Evolutionary conservation across 2,888 invertebrate species (phyloP).

Genomic region (Dendrolimus pini): DNA sequence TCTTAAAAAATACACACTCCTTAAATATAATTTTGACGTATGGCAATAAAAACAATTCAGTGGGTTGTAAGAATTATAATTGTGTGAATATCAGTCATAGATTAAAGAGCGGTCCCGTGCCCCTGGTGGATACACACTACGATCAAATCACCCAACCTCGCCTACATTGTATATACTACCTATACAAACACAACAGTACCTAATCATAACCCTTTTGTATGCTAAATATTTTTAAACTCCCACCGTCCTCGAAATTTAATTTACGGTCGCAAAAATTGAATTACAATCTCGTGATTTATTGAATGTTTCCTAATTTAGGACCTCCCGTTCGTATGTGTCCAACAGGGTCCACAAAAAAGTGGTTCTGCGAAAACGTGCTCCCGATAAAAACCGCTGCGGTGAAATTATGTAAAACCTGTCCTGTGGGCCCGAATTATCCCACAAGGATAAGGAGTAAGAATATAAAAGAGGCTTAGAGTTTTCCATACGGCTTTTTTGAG

Average conservation of each 20-base stretch:
- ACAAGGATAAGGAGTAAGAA: constrained; percentile 70
- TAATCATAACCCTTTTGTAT: constrained; percentile 54
- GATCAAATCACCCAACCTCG: too few species aligned
- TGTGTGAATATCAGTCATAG: too few species aligned
- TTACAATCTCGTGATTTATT: constrained; percentile 56
- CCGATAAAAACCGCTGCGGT: constrained; percentile 55
- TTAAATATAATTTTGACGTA: too few species aligned
- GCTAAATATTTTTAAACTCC: constrained; percentile 63
- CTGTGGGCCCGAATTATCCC: constrained; percentile 71
- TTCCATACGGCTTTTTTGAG: constrained; percentile 64
- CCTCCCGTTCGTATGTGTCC: constrained; percentile 39
- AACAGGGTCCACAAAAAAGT: constrained; percentile 42
- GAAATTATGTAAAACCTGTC: constrained; percentile 73
- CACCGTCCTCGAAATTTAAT: constrained; percentile 58
- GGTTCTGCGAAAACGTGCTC: constrained; percentile 32
- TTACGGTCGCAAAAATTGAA: constrained; percentile 57
- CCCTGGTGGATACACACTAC: too few species aligned
- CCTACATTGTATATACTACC: too few species aligned
- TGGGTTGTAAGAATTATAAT: too few species aligned
- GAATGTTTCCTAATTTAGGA: constrained; percentile 59
- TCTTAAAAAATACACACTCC: too few species aligned
- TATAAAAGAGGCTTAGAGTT: constrained; percentile 72
- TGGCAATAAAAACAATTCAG: too few species aligned
- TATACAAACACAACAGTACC: constrained; percentile 46
- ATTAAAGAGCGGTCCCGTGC: too few species aligned